Base-by-base conservation (phyloP, 2,797 vertebrate species). In the Platalea minor region DNA sequence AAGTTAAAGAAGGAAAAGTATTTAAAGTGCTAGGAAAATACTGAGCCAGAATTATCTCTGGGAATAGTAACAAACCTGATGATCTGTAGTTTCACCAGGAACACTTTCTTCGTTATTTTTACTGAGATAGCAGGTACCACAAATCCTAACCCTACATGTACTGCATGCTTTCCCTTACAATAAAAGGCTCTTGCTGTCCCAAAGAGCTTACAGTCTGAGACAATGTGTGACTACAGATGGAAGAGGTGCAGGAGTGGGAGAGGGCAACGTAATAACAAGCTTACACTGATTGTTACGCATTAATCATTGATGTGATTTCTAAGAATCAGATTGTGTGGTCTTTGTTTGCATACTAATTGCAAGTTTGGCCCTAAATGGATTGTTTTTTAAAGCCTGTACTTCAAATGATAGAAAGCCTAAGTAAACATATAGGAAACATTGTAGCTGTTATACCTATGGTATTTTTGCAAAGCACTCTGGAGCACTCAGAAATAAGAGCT, bases 261-360 rank as follows among this genome's bases (percentile, higher is more conserved):
- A 85, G 14, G 16, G 9, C 23, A 50, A 21, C 1, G 0, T 29
- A 68, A 21, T 8, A 73, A 48, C 23, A 67, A 75, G 15, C 17
- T 33, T 37, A 57, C 0, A 3, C 11, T 67, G 19, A 17, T 35
- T 15, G 6, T 59, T 67, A 46, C 1, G 2, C 21, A 17, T 17
- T 60, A 39, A 39, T 39, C 39, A 45, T 17, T 61, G 21, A 41
- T 21, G 8, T 46, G 15, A 57, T 68, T 81, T 81, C 37, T 50
- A 73, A 53, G 37, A 61, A 70, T 29, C 35, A 68, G 41, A 64
- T 33, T 74, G 10, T 19, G 29, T 67, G 23, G 25, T 43, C 48
- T 91, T 88, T 77, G 18, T 20, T 82, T 75, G 20, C 20, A 28
- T n/a, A 57, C 19, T 61, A 63, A 29, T 74, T 80, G 17, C 5